Conservation (phyloP, 2,113 vertebrate species). For the Uropsilus gracilis region DNA sequence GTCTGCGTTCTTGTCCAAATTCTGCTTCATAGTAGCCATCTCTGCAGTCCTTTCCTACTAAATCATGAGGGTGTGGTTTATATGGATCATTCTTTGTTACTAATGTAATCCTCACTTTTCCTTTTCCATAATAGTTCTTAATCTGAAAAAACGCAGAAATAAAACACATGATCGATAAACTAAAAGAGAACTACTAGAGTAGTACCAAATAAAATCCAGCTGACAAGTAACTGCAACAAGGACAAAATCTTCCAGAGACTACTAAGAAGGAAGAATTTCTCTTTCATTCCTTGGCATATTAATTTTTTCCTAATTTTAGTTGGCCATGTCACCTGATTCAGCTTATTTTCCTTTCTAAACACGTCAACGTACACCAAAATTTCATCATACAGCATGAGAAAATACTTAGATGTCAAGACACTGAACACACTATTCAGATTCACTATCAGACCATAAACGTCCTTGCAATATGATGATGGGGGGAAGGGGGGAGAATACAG, state of each 20-base stretch:
- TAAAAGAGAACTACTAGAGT: constrained; percentile 5
- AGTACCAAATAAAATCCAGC: constrained; percentile 24
- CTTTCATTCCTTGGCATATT: constrained; percentile 2
- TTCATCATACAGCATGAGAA: background rate
- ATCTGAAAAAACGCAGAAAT: constrained; percentile 86
- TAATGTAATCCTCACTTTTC: constrained; percentile 94
- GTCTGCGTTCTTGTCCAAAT: constrained; percentile 95
- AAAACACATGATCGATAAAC: constrained; percentile 44
- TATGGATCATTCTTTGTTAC: constrained; percentile 97
- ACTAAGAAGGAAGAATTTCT: constrained; percentile 17
- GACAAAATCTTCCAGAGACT: constrained; percentile 28
- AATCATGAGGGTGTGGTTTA: constrained; percentile 96
- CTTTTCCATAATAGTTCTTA: constrained; percentile 92
- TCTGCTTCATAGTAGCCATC: constrained; percentile 98
- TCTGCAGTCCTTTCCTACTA: constrained; percentile 98
- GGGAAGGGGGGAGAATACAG: no score
- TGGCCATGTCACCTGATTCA: background rate
- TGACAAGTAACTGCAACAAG: background rate
- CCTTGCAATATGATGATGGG: no score
- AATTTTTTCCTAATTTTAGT: constrained; percentile 52
- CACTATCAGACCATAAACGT: background rate
- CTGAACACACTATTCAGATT: background rate
- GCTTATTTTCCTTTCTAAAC: constrained; percentile 54
- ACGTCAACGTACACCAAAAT: constrained; percentile 27
- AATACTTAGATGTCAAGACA: background rate